Percentiles rank a stretch among this genome's conserved stretches.
phyloP scores from a whole-genome alignment of 2,888 invertebrate genomes.

The Campoletis raptor region DNA sequence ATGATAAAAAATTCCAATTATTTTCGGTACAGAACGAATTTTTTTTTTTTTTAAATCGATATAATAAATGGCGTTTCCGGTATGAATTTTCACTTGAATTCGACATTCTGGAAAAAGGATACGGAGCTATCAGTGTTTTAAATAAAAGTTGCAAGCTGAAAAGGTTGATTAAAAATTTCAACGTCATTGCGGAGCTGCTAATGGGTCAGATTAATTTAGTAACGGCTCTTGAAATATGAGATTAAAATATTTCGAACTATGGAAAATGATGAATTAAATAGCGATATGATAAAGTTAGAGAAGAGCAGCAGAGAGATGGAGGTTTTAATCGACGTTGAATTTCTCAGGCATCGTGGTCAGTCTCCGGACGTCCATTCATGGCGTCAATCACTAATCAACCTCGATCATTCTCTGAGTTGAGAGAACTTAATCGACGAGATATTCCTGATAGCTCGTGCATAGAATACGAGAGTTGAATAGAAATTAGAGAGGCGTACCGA shows the following conservation, averaged over 20 bases:
- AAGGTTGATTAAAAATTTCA: neutral
- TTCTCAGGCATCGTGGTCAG: constrained; percentile 18
- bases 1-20: neutral
- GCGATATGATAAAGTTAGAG: constrained; percentile 45
- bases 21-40: neutral
- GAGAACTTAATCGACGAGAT: constrained; percentile 63
- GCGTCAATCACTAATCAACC: constrained; percentile 62
- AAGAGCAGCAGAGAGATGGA: neutral
- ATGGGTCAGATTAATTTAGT: neutral
- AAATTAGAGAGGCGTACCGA: constrained; percentile 56
- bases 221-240: neutral
- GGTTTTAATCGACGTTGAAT: constrained; percentile 42
- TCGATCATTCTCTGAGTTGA: constrained; percentile 37
- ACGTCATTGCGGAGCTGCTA: neutral
- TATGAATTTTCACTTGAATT: neutral
- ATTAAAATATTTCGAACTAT: neutral
- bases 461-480: constrained; percentile 50
- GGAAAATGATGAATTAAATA: constrained; percentile 31
- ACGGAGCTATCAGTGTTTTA: neutral
- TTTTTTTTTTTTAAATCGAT: neutral
- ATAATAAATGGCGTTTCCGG: neutral
- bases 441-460: constrained; percentile 39
- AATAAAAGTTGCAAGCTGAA: neutral
- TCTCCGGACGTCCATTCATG: constrained; percentile 43
- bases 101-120: neutral